Conservation (phyloP, 2,888 invertebrate genomes). For the Agrochola macilenta region DNA sequence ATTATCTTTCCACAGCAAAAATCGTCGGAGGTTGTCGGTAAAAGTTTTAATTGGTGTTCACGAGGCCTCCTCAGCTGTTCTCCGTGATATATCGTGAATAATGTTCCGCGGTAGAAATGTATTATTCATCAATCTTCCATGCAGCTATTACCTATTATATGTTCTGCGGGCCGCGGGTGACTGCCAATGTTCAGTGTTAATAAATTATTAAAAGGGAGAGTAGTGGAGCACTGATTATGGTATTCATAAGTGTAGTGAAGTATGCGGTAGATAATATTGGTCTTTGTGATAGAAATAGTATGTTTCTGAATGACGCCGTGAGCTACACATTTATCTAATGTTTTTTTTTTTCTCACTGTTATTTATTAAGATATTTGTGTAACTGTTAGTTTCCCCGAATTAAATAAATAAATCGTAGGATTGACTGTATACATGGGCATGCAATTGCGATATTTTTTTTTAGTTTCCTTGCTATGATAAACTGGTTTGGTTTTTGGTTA, state of each 20-base stretch:
- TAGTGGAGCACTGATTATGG: constrained; percentile 25
- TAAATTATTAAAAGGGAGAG: constrained; percentile 52
- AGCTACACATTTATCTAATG: too few relatives aligned
- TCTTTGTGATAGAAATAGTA: neutral
- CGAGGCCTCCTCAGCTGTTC: constrained; percentile 40
- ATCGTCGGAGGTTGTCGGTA: constrained; percentile 37
- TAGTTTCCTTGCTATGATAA: neutral
- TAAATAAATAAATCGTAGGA: too few relatives aligned
- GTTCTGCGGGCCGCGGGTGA: constrained; percentile 59
- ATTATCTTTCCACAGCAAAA: constrained; percentile 40
- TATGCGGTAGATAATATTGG: neutral
- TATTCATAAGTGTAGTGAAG: neutral
- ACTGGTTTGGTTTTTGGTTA: neutral
- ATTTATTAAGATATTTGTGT: too few relatives aligned
- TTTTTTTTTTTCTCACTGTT: too few relatives aligned
- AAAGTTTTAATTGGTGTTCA: constrained; percentile 71
- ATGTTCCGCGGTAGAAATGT: constrained; percentile 61
- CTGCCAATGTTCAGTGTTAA: constrained; percentile 55
- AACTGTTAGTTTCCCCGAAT: too few relatives aligned
- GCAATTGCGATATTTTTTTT: neutral
- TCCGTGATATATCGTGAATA: constrained; percentile 63
- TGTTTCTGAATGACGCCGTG: too few relatives aligned
- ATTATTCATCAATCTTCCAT: constrained; percentile 69
- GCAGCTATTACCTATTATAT: constrained; percentile 61
- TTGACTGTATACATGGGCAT: neutral